Evolutionary conservation across 2,113 vertebrate species (phyloP).

Genomic region (Atherinomorus stipes): DNA sequence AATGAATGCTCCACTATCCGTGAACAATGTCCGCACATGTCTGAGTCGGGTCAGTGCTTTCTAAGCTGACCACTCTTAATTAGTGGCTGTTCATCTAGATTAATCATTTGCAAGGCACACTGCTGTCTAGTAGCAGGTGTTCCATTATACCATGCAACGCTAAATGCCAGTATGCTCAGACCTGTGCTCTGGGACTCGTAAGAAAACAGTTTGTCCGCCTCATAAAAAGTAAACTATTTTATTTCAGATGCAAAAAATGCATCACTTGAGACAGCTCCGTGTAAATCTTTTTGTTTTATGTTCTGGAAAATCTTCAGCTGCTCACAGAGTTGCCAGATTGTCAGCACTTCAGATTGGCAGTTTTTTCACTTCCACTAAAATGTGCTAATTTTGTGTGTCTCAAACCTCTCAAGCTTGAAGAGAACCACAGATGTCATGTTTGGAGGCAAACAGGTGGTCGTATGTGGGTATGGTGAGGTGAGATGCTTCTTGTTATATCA

Average conservation of each 20-base stretch:
- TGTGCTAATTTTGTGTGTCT: constrained; percentile 29
- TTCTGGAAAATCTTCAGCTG: background rate
- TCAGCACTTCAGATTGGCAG: background rate
- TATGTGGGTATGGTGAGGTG: constrained; percentile 98
- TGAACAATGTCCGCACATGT: constrained; percentile 22
- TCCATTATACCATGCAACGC: background rate
- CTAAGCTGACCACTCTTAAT: background rate
- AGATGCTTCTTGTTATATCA: constrained; percentile 25
- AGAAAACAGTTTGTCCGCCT: background rate
- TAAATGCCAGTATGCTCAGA: background rate
- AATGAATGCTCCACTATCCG: constrained; percentile 17
- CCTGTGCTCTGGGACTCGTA: background rate
- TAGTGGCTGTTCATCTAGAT: constrained; percentile 18
- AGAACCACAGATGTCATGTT: constrained; percentile 99
- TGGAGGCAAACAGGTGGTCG: constrained; percentile 97
- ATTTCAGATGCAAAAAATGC: background rate
- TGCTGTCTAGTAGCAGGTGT: constrained; percentile 3
- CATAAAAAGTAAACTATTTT: background rate
- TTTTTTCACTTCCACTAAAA: constrained; percentile 25
- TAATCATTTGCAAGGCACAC: constrained; percentile 37
- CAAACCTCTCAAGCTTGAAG: constrained; percentile 87
- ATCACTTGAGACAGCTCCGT: background rate
- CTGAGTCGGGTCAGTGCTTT: constrained; percentile 13
- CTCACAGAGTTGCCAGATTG: background rate
- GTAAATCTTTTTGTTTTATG: no score